Evolutionary conservation across 2,888 invertebrate species (phyloP).

Genomic region (Pachydiplax longipennis): DNA sequence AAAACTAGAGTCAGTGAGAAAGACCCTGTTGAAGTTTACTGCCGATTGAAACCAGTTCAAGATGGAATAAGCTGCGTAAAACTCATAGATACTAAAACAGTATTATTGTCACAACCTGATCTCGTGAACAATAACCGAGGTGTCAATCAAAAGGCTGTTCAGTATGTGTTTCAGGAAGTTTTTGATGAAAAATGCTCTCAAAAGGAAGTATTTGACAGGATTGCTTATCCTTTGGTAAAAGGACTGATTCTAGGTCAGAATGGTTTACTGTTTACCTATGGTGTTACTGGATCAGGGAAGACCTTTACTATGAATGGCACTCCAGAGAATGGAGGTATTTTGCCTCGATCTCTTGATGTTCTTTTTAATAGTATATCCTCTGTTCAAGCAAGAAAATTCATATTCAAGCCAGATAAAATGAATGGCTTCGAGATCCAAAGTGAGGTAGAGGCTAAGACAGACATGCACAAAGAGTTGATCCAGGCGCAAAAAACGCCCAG

Average conservation of each 20-base stretch:
- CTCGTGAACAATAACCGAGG: not conserved
- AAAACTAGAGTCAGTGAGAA: not conserved
- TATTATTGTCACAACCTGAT: constrained; percentile 40
- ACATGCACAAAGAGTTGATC: constrained; percentile 57
- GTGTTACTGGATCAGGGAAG: constrained; percentile 97
- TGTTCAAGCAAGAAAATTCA: constrained; percentile 84
- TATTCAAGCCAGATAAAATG: constrained; percentile 91
- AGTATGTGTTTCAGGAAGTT: constrained; percentile 68
- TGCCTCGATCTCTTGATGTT: constrained; percentile 89
- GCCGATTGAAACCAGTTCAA: constrained; percentile 24
- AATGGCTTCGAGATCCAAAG: constrained; percentile 93
- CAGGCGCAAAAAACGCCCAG: constrained; percentile 3
- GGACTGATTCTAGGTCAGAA: constrained; percentile 89
- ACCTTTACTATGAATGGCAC: constrained; percentile 93
- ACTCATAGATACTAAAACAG: constrained; percentile 12
- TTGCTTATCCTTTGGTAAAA: constrained; percentile 86
- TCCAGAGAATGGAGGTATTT: constrained; percentile 77
- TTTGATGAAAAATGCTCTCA: constrained; percentile 84
- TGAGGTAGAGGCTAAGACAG: constrained; percentile 88
- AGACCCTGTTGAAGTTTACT: constrained; percentile 46
- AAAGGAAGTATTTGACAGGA: constrained; percentile 82
- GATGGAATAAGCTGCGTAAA: constrained; percentile 17
- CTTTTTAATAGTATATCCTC: constrained; percentile 90
- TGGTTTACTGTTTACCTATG: constrained; percentile 94
- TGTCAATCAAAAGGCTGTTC: not conserved